A percentile compares a stretch with the other conserved stretches of the same genome.
phyloP scores from a whole-genome alignment of 64 coral and sea anemone species.

The Trachythela sp. region DNA sequence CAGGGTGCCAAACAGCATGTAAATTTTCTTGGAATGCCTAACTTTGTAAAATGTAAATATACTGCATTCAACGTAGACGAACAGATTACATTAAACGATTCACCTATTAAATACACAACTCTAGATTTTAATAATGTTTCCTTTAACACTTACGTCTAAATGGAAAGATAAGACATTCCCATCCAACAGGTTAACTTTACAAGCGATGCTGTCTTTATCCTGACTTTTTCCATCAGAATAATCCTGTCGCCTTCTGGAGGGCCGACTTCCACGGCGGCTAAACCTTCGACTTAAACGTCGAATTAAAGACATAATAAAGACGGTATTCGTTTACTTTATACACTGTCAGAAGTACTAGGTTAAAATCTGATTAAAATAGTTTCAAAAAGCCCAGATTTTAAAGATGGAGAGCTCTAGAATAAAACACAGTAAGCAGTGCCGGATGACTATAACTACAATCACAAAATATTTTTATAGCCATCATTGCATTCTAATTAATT shows the following conservation, averaged over 20 bases:
- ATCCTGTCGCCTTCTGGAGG: not conserved
- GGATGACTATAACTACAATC: too few relatives aligned
- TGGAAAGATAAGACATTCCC: not conserved
- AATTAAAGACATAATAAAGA: not conserved
- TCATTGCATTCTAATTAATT: too few relatives aligned
- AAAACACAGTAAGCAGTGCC: too few relatives aligned
- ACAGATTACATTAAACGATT: not conserved
- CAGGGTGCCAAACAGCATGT: not conserved
- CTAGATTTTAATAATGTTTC: not conserved
- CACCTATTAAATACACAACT: not conserved
- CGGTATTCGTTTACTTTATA: not conserved
- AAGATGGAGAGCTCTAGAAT: not conserved
- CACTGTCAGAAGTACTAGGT: not conserved
- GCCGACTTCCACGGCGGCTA: not conserved
- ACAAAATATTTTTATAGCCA: too few relatives aligned
- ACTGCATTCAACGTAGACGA: not conserved
- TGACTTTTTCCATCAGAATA: slow-evolving; percentile 4
- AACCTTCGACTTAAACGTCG: slow-evolving; percentile 9
- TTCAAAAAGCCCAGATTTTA: not conserved
- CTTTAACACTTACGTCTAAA: not conserved
- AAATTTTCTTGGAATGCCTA: not conserved
- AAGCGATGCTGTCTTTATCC: not conserved
- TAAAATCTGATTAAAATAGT: not conserved
- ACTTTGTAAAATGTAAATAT: not conserved
- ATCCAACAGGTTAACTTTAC: slow-evolving; percentile 19